phyloP scores from a whole-genome alignment of 2,113 vertebrate species.

The Grammomys surdaster region DNA sequence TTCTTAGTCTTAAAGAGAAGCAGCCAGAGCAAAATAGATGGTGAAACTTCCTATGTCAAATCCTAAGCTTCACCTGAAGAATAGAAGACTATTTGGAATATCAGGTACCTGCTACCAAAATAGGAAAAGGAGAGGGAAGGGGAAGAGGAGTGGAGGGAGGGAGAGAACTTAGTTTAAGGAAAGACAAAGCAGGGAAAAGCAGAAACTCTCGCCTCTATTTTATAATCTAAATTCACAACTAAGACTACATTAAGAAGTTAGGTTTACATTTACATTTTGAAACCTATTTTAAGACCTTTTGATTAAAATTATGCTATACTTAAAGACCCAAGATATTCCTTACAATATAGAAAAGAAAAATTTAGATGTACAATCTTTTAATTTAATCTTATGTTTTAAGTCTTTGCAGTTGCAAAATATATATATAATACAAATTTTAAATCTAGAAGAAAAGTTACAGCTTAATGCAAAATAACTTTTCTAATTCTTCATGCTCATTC shows the following conservation, averaged over 20 bases:
- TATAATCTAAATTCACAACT: not conserved
- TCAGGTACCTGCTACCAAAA: not conserved
- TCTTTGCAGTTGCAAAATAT: not conserved
- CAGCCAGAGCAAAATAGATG: not conserved
- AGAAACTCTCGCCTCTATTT: not conserved
- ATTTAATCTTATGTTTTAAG: not conserved
- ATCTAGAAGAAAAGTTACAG: not conserved
- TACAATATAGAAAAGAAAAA: not conserved
- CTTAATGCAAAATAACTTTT: constrained; percentile 50
- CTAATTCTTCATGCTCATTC: constrained; percentile 13
- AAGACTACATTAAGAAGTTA: not conserved
- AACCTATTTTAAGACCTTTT: constrained; percentile 44
- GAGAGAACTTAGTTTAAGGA: not conserved
- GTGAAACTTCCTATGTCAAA: not conserved
- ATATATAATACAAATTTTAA: not conserved
- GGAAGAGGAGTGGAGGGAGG: too few relatives aligned
- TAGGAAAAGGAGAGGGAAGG: not conserved
- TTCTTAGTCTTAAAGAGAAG: constrained; percentile 17
- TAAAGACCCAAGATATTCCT: not conserved
- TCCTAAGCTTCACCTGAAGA: not conserved
- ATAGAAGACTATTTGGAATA: too few relatives aligned
- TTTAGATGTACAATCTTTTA: not conserved
- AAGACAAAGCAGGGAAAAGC: not conserved
- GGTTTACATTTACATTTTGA: constrained; percentile 29
- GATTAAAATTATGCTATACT: constrained; percentile 14